A percentile compares a stretch with the other conserved stretches of the same genome.
Conservation (phyloP, 1,140 invertebrate genomes). For the Sarcophaga bullata region DNA sequence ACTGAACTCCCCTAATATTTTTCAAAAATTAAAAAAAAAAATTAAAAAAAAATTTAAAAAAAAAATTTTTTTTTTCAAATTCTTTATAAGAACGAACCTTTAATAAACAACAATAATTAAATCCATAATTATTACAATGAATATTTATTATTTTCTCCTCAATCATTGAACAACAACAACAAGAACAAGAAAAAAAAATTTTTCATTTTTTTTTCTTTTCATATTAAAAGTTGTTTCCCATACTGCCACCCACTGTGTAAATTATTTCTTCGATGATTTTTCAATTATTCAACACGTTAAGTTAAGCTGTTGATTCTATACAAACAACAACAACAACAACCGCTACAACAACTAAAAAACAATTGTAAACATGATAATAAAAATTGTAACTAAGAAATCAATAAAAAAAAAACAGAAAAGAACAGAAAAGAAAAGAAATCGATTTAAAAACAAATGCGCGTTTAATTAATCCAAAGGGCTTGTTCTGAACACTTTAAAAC, state of each 20-base stretch:
- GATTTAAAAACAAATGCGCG: too few species aligned
- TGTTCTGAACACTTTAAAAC: background rate
- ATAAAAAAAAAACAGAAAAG: background rate
- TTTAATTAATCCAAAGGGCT: conserved; percentile 11
- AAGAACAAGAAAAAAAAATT: too few species aligned
- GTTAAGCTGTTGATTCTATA: background rate
- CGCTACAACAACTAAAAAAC: background rate
- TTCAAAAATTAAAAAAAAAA: too few species aligned
- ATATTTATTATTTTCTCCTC: too few species aligned
- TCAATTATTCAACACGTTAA: conserved; percentile 8
- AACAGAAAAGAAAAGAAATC: background rate
- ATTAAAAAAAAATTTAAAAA: too few species aligned
- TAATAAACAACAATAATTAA: too few species aligned
- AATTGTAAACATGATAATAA: background rate
- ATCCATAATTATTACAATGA: too few species aligned
- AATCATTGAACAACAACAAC: too few species aligned
- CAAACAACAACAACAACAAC: background rate
- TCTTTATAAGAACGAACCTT: too few species aligned
- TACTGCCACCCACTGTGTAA: background rate
- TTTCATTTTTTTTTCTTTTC: background rate
- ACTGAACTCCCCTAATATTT: too few species aligned
- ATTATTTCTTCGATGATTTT: conserved; percentile 7
- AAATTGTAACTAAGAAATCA: background rate
- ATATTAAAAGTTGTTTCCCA: background rate
- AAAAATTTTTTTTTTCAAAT: too few species aligned